Conservation (phyloP, 2,113 vertebrate genomes). For the Archilochus colubris region DNA sequence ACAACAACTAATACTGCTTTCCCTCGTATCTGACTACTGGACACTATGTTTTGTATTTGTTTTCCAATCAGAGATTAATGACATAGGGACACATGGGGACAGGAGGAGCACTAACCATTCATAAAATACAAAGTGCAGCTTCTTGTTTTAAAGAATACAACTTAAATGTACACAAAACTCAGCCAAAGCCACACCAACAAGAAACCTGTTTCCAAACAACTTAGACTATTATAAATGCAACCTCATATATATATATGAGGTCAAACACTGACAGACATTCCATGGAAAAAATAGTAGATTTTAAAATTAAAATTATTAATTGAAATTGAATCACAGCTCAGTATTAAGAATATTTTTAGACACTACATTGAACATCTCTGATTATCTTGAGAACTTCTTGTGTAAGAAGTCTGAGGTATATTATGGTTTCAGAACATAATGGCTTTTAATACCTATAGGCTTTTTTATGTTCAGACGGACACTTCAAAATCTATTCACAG, state of each 20-base stretch:
- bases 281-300: neutral
- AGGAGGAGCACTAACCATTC: neutral
- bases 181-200: neutral
- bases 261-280: neutral
- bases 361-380: neutral
- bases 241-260: neutral
- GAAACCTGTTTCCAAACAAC: neutral
- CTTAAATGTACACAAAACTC: neutral
- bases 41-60: neutral
- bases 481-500: neutral
- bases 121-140: neutral
- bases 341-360: neutral
- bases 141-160: neutral
- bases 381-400: neutral
- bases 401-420: neutral
- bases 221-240: neutral
- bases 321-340: neutral
- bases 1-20: neutral
- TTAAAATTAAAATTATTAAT: neutral
- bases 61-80: neutral
- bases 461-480: neutral
- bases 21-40: neutral
- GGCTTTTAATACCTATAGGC: neutral
- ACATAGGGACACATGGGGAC: neutral
- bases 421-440: neutral